Percentiles rank a stretch among this genome's conserved stretches.
phyloP scores from a whole-genome alignment of 2,888 invertebrate species.

The Lottia gigantea region DNA sequence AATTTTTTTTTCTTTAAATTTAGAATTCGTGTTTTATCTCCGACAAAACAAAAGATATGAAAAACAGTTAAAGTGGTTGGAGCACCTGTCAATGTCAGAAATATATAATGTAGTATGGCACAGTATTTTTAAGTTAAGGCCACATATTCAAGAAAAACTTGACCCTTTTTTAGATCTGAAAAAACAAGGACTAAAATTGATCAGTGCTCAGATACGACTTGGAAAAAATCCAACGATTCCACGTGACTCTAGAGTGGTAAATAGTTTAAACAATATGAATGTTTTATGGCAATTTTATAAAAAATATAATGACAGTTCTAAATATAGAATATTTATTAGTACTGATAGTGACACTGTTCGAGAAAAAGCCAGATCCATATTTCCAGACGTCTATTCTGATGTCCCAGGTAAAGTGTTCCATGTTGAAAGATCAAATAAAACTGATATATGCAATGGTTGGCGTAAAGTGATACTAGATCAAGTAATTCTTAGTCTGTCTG shows the following conservation, averaged over 20 bases:
- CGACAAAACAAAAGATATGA: constrained; percentile 12
- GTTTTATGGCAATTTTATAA: constrained; percentile 36
- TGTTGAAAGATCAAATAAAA: constrained; percentile 27
- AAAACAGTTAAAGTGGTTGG: constrained; percentile 13
- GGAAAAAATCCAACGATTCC: constrained; percentile 40
- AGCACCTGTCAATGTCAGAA: constrained; percentile 15
- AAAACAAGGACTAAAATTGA: constrained; percentile 24
- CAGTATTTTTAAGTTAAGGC: constrained; percentile 16
- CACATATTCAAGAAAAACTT: background rate
- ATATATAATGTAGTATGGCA: constrained; percentile 16
- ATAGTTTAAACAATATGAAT: constrained; percentile 29
- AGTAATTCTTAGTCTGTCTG: constrained; percentile 22
- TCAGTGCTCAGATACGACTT: constrained; percentile 38
- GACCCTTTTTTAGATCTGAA: constrained; percentile 1
- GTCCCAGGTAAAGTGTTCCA: constrained; percentile 39
- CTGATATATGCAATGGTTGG: constrained; percentile 25
- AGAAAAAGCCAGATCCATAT: constrained; percentile 28
- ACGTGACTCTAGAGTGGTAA: constrained; percentile 32
- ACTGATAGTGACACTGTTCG: constrained; percentile 37
- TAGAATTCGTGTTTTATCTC: constrained; percentile 24
- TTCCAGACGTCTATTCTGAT: constrained; percentile 28
- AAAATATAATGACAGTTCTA: constrained; percentile 29
- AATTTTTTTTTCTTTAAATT: constrained; percentile 17
- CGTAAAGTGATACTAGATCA: constrained; percentile 31
- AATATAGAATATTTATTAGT: constrained; percentile 36